A percentile compares a stretch with the other conserved stretches of the same genome.
phyloP scores from a whole-genome alignment of 2,888 invertebrate species.

The Nymphalis polychloros region DNA sequence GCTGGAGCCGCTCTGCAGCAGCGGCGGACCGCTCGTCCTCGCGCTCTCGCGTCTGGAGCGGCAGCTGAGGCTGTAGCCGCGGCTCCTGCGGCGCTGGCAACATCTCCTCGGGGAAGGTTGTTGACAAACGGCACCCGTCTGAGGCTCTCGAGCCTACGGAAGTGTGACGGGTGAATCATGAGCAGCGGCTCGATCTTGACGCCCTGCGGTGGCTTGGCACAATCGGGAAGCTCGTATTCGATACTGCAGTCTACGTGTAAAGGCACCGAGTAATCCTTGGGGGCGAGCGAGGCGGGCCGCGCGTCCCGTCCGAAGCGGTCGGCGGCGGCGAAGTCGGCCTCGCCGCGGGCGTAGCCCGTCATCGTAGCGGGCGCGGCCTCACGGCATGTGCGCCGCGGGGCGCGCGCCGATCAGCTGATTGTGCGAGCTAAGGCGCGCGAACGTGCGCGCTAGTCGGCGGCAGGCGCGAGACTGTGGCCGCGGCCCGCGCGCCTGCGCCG shows the following conservation, averaged over 20 bases:
- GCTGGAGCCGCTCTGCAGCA: slow-evolving; percentile 50
- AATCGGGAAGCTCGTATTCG: slow-evolving; percentile 94
- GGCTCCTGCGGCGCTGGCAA: slow-evolving; percentile 60
- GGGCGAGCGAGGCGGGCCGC: slow-evolving; percentile 78
- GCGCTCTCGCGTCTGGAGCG: slow-evolving; percentile 75
- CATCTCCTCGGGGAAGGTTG: slow-evolving; percentile 86
- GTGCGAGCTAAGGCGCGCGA: slow-evolving; percentile 58
- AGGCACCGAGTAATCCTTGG: slow-evolving; percentile 92
- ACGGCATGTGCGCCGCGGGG: slow-evolving; percentile 78
- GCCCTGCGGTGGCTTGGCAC: slow-evolving; percentile 92
- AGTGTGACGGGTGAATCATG: slow-evolving; percentile 95
- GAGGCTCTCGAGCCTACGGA: slow-evolving; percentile 92
- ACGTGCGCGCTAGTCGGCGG: slow-evolving; percentile 63
- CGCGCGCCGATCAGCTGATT: slow-evolving; percentile 77
- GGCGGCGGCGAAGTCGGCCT: slow-evolving; percentile 75
- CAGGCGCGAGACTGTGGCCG: slow-evolving; percentile 63
- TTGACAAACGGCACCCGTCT: slow-evolving; percentile 91
- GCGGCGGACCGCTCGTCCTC: slow-evolving; percentile 47
- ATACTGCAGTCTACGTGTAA: slow-evolving; percentile 95
- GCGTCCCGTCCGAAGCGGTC: slow-evolving; percentile 74
- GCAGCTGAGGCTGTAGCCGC: slow-evolving; percentile 58
- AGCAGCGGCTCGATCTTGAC: slow-evolving; percentile 91
- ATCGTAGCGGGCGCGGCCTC: slow-evolving; percentile 75
- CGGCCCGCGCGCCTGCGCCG: slow-evolving; percentile 55
- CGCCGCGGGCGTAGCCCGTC: slow-evolving; percentile 79